phyloP scores from a whole-genome alignment of 2,113 vertebrate genomes.

The Epinephelus moara region DNA sequence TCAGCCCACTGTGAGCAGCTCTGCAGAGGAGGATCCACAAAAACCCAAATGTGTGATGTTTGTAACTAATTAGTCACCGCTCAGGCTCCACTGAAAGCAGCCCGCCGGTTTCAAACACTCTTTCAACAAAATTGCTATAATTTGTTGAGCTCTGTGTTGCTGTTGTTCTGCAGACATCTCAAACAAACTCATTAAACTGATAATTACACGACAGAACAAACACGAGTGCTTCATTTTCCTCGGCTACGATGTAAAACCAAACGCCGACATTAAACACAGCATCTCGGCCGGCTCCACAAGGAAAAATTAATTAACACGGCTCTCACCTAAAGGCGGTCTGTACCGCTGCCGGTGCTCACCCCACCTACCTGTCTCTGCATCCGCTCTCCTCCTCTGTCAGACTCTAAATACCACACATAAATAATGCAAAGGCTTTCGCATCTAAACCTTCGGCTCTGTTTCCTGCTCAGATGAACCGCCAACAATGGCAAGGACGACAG shows the following conservation, averaged over 20 bases:
- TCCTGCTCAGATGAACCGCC: slow-evolving; percentile 46
- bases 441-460: slow-evolving; percentile 55
- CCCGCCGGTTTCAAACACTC: not conserved
- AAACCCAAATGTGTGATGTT: slow-evolving; percentile 2
- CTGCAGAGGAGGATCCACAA: not conserved
- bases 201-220: slow-evolving; percentile 49
- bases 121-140: slow-evolving; percentile 1
- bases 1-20: not conserved
- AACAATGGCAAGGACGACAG: slow-evolving; percentile 29
- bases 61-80: not conserved
- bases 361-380: slow-evolving; percentile 1
- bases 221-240: not conserved
- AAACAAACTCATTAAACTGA: slow-evolving; percentile 55
- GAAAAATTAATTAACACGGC: slow-evolving; percentile 56
- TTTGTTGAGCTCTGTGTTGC: slow-evolving; percentile 14
- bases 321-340: slow-evolving; percentile 27
- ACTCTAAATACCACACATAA: slow-evolving; percentile 76
- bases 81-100: not conserved
- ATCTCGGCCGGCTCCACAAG: not conserved
- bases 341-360: not conserved
- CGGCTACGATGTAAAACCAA: not conserved
- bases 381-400: slow-evolving; percentile 33
- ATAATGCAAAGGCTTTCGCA: slow-evolving; percentile 67
- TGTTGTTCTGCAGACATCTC: slow-evolving; percentile 27
- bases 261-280: not conserved